These are phyloP conservation scores for Cryptocephalus moraei DNA, from an alignment of 2,888 invertebrate genomes.

Conservation along the genomic window DNA sequence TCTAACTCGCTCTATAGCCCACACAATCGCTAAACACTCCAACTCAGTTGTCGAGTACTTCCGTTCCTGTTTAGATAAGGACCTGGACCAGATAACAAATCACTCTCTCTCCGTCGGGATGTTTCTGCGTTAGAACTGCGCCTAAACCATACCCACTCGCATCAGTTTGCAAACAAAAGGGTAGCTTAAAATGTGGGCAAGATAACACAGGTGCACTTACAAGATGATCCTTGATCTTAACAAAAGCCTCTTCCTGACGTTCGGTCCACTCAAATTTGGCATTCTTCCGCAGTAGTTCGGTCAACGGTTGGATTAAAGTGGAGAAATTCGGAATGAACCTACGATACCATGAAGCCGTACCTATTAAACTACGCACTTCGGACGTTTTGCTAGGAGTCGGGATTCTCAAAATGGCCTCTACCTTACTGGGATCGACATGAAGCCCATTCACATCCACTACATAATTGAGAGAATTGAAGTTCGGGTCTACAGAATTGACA, in stretches of 20 bases:
- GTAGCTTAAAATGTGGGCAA: conserved; percentile 9
- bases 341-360: conserved; percentile 16
- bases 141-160: conserved; percentile 12
- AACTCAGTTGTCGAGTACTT: too few species aligned
- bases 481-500: conserved; percentile 9
- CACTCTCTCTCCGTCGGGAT: conserved; percentile 8
- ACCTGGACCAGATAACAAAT: too few species aligned
- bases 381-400: conserved; percentile 9
- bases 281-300: conserved; percentile 8
- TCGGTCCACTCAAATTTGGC: conserved; percentile 9
- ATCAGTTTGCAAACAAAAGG: conserved; percentile 16
- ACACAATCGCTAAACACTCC: too few species aligned
- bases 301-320: conserved; percentile 7
- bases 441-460: conserved; percentile 7
- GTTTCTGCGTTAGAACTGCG: conserved; percentile 10
- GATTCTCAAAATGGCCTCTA: conserved; percentile 7
- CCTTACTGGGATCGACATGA: conserved; percentile 8
- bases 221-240: conserved; percentile 7
- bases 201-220: conserved; percentile 9
- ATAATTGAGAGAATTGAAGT: conserved; percentile 7
- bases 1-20: too few species aligned
- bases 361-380: conserved; percentile 12
- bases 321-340: conserved; percentile 14
- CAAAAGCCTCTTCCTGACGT: conserved; percentile 9
- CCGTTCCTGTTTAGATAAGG: too few species aligned